Evolutionary conservation across 2,797 vertebrate genomes (phyloP), one percentile per base, ranked within the genome.

Genomic region (Bovichtus diacanthus): DNA sequence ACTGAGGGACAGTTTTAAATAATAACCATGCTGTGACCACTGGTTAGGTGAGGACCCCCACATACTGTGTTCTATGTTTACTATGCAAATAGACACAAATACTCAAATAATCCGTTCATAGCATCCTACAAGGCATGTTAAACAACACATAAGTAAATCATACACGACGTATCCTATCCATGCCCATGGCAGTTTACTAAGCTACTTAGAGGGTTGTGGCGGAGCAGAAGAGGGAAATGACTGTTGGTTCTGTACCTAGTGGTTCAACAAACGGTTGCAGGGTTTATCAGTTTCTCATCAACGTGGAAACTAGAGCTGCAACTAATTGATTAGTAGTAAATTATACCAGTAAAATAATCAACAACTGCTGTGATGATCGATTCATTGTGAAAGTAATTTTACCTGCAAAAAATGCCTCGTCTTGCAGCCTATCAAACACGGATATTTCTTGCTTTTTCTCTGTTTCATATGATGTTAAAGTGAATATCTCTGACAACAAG

Each of bases 61-160:
- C 23, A n/a, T 18, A 11, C 50, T 56, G 10, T 60, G 21, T 12
- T 55, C 49, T 75, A n/a, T n/a, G n/a, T n/a, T n/a, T n/a, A n/a
- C 31, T 9, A 25, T 46, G 19, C n/a, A 5, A 13, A 41, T 13
- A 70, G 21, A 76, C 27, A 60, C 29, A 66, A 60, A 54, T 49
- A 61, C 16, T 72, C 62, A 72, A 43, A 63, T 21, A 16, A 73
- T 75, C 70, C 61, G 34, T 9, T 76, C 64, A 61, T 4, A 54
- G 11, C 2, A 3, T 46, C 68, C 81, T 43, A 25, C 49, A 34
- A 67, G 74, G 12, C 76, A 56, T 50, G 43, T 79, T 72, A 71
- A 7, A 43, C 38, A 74, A 76, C 62, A 64, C 27, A 63, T 25
- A 56, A 54, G 62, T 66, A 62, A 73, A 82, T 71, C 23, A 67